Conservation (phyloP, 1,140 invertebrate species). For the Akabosia matsudoensis region DNA sequence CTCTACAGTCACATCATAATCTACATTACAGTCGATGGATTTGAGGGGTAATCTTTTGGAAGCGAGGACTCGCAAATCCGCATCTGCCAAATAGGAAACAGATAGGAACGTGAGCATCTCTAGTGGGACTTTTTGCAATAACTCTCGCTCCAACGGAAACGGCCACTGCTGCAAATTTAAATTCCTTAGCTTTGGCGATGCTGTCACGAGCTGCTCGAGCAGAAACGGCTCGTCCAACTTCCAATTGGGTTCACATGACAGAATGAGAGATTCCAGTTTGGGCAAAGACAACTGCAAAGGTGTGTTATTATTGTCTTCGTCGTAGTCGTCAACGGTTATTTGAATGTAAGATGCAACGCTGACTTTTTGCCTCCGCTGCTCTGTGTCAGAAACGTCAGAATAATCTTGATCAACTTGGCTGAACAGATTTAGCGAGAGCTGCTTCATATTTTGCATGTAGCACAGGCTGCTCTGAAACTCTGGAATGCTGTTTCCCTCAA, state of each 20-base stretch:
- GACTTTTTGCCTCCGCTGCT: neutral
- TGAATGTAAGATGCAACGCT: neutral
- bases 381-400: neutral
- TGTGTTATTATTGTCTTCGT: neutral
- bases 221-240: constrained; percentile 3
- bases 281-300: neutral
- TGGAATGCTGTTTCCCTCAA: constrained; percentile 25
- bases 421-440: constrained; percentile 31
- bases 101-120: constrained; percentile 23
- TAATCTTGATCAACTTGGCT: neutral
- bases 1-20: constrained; percentile 3
- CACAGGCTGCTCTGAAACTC: constrained; percentile 3
- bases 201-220: constrained; percentile 15
- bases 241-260: constrained; percentile 30
- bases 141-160: constrained; percentile 11
- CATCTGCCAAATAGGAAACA: neutral
- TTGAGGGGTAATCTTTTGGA: neutral
- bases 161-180: constrained; percentile 37
- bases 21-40: constrained; percentile 15
- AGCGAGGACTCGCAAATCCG: neutral
- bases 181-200: constrained; percentile 29
- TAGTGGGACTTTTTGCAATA: neutral
- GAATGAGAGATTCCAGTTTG: constrained; percentile 24
- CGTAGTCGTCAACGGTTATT: constrained; percentile 1
- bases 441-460: constrained; percentile 24